Percentiles rank a stretch among this genome's conserved stretches.
phyloP scores from a whole-genome alignment of 2,888 invertebrate genomes.

The Pherbina coryleti region DNA sequence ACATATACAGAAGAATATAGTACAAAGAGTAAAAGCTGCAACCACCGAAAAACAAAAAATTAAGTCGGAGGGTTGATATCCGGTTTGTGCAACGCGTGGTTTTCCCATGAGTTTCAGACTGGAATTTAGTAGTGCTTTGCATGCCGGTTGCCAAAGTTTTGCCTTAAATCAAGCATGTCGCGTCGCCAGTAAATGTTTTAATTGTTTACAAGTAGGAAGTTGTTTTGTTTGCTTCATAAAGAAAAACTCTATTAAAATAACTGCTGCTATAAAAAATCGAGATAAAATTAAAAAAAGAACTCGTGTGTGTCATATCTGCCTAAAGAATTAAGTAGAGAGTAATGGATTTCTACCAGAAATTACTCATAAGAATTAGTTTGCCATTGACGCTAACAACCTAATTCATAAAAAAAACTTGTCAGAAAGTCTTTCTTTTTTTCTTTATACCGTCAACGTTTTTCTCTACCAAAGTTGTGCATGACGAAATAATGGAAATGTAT shows the following conservation, averaged over 20 bases:
- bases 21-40: no score
- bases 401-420: neutral
- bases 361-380: neutral
- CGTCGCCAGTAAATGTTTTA: neutral
- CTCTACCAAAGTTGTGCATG: conserved; percentile 32
- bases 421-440: neutral
- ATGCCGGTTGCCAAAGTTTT: conserved; percentile 27
- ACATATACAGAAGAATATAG: no score
- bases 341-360: neutral
- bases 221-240: neutral
- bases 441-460: neutral
- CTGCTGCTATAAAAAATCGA: no score
- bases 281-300: neutral
- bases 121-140: conserved; percentile 19
- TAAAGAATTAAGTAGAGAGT: neutral
- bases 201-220: neutral
- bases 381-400: neutral
- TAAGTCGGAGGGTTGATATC: conserved; percentile 19
- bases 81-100: conserved; percentile 1
- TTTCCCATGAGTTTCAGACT: neutral
- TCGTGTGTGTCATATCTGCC: neutral
- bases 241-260: no score
- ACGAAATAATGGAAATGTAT: conserved; percentile 47
- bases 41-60: no score
- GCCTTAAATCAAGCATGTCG: neutral